Evolutionary conservation across 1,140 invertebrate genomes (phyloP), one percentile per base, ranked within the genome.

Genomic region (Gryon sp.): DNA sequence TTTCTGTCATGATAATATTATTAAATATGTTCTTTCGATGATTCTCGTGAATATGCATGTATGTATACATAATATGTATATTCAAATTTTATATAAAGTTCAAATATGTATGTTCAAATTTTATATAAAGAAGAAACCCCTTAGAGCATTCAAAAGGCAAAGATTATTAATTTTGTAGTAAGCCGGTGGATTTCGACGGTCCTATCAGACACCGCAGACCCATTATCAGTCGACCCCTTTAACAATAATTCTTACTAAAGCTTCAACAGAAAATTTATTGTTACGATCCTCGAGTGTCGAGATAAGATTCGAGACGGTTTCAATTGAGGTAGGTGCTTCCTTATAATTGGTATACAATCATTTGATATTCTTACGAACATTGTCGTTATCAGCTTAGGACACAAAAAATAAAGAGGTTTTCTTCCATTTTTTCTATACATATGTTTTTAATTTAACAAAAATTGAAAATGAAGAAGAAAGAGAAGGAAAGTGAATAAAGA

Each of bases 151-250:
- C 18, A 14, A 34, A 18, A 40, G 24, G 32, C 48, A 40, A 12
- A 65, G 62, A 60, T 75, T 75, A 75, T 75, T 66, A 73, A 73
- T 73, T 73, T 65, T 40, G 26, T 4, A 30, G 20, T 73, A 73
- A 73, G 69, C 60, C 28, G 12, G 41, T 16, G 69, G 69, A 73
- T 65, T 73, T 74, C n/a, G 28, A 36, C 7, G 15, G 26, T 9
- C 30, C 12, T 65, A 74, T 74, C 60, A 24, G 36, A 19, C 34
- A 14, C 43, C 60, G 26, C 59, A 43, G 15, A 59, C 52, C 43
- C 52, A 65, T 73, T 63, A 73, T 72, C 57, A 43, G 55, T 2
- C 22, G 26, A 63, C 59, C 45, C 45, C n/a, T n/a, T 34, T 36
- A 26, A 34, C 60, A 30, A 75, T 75, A 66, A 66, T 66, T 75